Percentiles rank a stretch among this genome's conserved stretches.
These are phyloP conservation scores for Salminus brasiliensis DNA, from an alignment of 2,113 vertebrate species.

Conservation along the genomic window DNA sequence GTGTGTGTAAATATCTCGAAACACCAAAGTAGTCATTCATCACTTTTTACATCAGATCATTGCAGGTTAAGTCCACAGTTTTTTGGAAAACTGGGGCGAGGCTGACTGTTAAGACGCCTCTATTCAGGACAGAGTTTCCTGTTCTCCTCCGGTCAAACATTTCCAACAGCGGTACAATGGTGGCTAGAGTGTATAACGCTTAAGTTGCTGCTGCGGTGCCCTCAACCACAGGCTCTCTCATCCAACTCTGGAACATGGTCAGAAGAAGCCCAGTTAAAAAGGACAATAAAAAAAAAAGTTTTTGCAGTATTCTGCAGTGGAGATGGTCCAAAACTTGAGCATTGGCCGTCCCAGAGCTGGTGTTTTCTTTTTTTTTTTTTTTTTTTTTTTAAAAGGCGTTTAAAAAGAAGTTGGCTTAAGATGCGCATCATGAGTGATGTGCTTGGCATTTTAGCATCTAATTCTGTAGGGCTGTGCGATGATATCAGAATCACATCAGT, in stretches of 20 bases:
- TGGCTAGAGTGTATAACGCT: background rate
- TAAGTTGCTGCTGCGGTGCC: background rate
- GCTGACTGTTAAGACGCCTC: background rate
- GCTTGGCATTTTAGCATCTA: no score
- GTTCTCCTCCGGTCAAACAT: slow-evolving; percentile 76
- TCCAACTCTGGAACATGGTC: background rate
- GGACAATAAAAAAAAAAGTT: no score
- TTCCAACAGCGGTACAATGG: slow-evolving; percentile 56
- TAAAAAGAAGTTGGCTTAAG: no score
- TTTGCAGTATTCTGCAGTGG: no score
- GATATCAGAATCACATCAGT: no score
- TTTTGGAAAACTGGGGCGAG: background rate
- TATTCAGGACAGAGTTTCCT: background rate
- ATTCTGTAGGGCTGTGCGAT: no score
- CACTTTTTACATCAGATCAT: background rate
- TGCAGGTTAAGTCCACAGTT: background rate
- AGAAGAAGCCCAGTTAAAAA: background rate
- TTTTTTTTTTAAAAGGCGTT: no score
- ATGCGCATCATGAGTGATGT: no score
- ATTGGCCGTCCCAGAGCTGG: no score
- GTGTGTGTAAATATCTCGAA: background rate
- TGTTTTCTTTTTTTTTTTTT: no score
- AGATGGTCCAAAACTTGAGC: no score
- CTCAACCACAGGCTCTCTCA: background rate
- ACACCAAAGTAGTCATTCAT: background rate